Conservation (phyloP, 37 sponge, comb jelly and placozoan species). For the Hormiphora californensis region DNA sequence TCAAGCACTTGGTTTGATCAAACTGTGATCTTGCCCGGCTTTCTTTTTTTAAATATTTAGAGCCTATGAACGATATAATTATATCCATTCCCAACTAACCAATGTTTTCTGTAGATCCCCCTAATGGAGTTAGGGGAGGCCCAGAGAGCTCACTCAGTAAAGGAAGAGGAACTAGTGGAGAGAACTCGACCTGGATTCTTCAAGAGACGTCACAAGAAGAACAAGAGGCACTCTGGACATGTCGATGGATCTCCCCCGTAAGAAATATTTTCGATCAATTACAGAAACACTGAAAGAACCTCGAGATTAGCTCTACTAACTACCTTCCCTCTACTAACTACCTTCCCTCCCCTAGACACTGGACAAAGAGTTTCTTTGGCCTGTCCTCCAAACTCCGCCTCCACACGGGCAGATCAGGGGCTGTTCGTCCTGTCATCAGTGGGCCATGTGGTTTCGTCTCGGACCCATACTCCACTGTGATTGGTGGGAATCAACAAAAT, state of each 20-base stretch:
- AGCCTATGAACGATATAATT: not conserved
- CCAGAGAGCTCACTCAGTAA: conserved; percentile 12
- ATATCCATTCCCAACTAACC: not conserved
- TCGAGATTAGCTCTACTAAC: too few species aligned
- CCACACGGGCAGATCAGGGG: too few species aligned
- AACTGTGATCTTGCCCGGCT: not conserved
- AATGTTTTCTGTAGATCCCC: not conserved
- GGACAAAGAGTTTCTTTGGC: conserved; percentile 29
- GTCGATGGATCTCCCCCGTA: too few species aligned
- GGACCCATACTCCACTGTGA: conserved; percentile 17
- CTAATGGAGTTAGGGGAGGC: conserved; percentile 50
- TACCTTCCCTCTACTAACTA: too few species aligned
- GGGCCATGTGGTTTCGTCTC: conserved; percentile 47
- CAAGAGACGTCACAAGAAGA: not conserved
- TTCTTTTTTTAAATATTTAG: not conserved
- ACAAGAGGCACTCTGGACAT: not conserved
- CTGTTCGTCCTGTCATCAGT: conserved; percentile 4
- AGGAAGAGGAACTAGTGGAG: not conserved
- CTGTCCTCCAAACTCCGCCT: conserved; percentile 14
- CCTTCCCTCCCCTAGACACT: conserved; percentile 22
- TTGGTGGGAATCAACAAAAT: too few species aligned
- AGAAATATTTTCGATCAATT: too few species aligned
- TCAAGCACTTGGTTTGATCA: not conserved
- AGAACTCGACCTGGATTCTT: not conserved
- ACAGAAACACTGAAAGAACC: too few species aligned